Evolutionary conservation across 2,113 vertebrate genomes (phyloP).

Genomic region (Todiramphus chloris): DNA sequence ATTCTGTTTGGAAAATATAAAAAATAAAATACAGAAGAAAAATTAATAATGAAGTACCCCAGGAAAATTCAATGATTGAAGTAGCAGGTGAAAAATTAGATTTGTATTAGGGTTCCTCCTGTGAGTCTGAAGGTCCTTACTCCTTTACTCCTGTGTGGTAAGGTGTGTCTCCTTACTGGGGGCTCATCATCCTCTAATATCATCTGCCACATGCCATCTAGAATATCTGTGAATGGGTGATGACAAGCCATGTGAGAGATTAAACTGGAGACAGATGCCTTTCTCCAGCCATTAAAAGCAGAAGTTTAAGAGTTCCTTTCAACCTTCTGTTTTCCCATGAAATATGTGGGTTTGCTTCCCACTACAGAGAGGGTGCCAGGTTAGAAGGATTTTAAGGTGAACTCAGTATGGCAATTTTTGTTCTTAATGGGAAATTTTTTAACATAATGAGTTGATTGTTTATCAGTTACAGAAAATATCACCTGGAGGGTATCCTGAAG

Average conservation of each 20-base stretch:
- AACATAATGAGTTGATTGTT: too few species aligned
- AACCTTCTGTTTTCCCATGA: background rate
- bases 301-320: background rate
- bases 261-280: background rate
- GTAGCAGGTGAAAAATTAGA: background rate
- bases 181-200: background rate
- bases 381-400: background rate
- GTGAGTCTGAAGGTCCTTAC: background rate
- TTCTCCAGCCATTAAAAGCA: background rate
- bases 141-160: background rate
- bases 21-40: background rate
- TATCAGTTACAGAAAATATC: background rate
- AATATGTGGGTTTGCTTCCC: background rate
- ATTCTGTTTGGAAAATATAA: background rate
- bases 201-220: background rate
- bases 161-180: background rate
- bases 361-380: background rate
- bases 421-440: background rate
- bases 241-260: background rate
- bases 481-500: background rate
- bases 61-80: background rate
- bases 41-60: background rate
- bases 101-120: background rate
- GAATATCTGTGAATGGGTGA: background rate
- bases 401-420: background rate